Conservation (phyloP, 2,797 vertebrate genomes). For the Ateles fusciceps region DNA sequence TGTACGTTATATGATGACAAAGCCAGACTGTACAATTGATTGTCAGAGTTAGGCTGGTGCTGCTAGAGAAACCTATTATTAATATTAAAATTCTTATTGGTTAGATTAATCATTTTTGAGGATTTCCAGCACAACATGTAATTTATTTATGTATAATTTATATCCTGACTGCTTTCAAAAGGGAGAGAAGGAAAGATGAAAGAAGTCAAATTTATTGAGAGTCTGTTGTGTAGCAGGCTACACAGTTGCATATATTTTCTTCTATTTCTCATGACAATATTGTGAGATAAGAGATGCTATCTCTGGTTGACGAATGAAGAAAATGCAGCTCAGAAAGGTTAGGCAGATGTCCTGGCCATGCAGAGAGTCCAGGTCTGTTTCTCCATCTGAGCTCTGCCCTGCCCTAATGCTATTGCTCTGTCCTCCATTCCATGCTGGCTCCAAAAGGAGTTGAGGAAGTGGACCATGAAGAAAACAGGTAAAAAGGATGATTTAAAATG, state of each 20-base stretch:
- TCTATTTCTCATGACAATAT: not conserved
- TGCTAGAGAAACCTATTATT: conserved; percentile 57
- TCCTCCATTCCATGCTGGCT: not conserved
- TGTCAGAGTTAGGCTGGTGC: conserved; percentile 30
- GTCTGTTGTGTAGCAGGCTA: conserved; percentile 4
- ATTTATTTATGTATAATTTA: conserved; percentile 76
- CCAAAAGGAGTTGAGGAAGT: not conserved
- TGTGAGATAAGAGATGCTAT: not conserved
- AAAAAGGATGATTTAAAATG: not conserved
- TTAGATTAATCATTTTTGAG: conserved; percentile 70
- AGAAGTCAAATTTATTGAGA: conserved; percentile 58
- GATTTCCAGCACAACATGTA: conserved; percentile 52
- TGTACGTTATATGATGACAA: not conserved
- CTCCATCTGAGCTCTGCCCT: not conserved
- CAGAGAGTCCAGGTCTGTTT: not conserved
- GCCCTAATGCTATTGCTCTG: not conserved
- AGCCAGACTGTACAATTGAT: not conserved
- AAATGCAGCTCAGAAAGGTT: not conserved
- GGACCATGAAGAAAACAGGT: not conserved
- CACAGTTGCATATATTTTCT: not conserved
- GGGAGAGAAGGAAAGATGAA: conserved; percentile 35
- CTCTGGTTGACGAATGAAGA: not conserved
- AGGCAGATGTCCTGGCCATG: not conserved
- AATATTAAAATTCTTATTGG: conserved; percentile 71
- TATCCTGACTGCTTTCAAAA: conserved; percentile 52